Base-by-base conservation (phyloP, 1,140 invertebrate species). In the Hestina assimilis region DNA sequence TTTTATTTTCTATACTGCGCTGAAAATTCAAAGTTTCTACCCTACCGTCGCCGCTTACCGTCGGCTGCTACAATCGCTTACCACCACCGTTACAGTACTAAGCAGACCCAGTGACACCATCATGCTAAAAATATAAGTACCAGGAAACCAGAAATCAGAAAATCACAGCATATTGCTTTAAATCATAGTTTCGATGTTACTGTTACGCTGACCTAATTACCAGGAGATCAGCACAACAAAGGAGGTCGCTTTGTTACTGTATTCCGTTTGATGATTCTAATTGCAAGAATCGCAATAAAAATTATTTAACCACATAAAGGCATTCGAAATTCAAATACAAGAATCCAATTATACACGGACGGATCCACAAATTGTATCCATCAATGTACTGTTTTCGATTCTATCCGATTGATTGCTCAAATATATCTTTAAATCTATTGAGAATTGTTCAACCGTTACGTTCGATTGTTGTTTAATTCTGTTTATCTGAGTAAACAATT, bases 341-440 rank as follows among this genome's bases (percentile, higher is more conserved):
- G 12, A 38, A 38, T 19, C 15, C 33, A 38, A 38, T 38, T 19
- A 38, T 19, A 19, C 19, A 1, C 33, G 15, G 15, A 2, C 33
- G 33, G 15, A 38, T 38, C 33, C 9, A 7, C 15, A 38, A n/a
- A 38, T 15, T 38, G 15, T 38, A 38, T 38, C 15, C 14, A 38
- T 19, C n/a, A 17, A 38, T 38, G 33, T 38, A 38, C 15, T 19
- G 19, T 33, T 33, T n/a, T 38, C 33, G 7, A 38, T 19, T 19
- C 15, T 3, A 7, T 15, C 14, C 4, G 8, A 14, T 11, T 38
- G 47, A 50, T 50, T 40, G 31, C 40, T 33, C 20, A 50, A 50
- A 50, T 38, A 9, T 19, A 38, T 48, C 46, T 48, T 48, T 50
- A 38, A 50, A 50, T 38, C 47, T 50, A 50, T 40, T 50, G 31